Percentiles rank a stretch among this genome's conserved stretches.
Conservation (phyloP, 2,888 invertebrate species). For the Ichneumon xanthorius region DNA sequence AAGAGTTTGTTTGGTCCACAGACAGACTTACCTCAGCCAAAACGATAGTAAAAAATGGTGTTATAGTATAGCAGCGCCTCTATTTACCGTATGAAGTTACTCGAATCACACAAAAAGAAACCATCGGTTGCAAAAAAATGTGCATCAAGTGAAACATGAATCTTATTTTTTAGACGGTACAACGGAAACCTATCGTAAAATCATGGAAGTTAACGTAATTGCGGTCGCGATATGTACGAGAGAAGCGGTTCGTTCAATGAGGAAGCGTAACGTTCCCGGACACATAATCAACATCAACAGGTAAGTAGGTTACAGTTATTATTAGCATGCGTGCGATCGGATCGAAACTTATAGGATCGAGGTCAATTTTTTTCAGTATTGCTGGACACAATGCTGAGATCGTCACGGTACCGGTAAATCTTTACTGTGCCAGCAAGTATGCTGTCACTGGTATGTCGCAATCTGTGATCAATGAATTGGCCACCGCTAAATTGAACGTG, state of each 20-base stretch:
- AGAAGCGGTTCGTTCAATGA: constrained; percentile 87
- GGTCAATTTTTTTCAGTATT: constrained; percentile 70
- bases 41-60: no score
- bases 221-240: constrained; percentile 87
- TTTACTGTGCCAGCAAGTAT: constrained; percentile 86
- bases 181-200: constrained; percentile 81
- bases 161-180: constrained; percentile 67
- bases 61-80: no score
- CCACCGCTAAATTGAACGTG: constrained; percentile 79
- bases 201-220: constrained; percentile 87
- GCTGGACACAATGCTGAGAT: constrained; percentile 77
- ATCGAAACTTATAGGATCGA: no score
- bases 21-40: no score
- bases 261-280: constrained; percentile 85
- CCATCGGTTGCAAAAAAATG: no score
- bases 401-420: constrained; percentile 73
- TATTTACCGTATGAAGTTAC: no score
- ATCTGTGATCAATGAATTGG: constrained; percentile 85
- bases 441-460: constrained; percentile 85
- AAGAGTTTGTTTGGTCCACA: no score
- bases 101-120: no score
- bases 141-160: no score
- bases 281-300: constrained; percentile 89
- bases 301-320: constrained; percentile 77
- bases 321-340: no score